These are phyloP conservation scores for Parelbella ahira DNA, from an alignment of 2,888 invertebrate genomes.

Conservation along the genomic window DNA sequence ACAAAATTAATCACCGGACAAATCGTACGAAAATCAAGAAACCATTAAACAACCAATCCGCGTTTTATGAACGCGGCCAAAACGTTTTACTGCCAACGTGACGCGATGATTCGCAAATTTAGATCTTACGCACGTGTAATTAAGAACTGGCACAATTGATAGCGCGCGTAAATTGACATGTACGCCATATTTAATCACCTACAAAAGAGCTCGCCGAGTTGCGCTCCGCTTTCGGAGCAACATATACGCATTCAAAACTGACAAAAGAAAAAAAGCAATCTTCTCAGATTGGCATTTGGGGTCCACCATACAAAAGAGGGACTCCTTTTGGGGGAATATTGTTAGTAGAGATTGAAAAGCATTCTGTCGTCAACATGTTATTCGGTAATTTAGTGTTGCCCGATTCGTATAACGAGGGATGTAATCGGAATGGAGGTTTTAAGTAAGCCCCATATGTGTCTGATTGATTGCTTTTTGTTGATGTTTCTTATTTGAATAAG, in stretches of 20 bases:
- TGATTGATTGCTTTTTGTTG: constrained; percentile 38
- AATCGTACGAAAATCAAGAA: constrained; percentile 66
- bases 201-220: constrained; percentile 63
- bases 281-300: constrained; percentile 78
- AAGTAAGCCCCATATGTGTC: constrained; percentile 35
- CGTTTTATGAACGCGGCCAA: constrained; percentile 44
- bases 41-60: constrained; percentile 78
- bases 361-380: constrained; percentile 78
- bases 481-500: constrained; percentile 24
- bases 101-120: constrained; percentile 16
- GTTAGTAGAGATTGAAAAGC: constrained; percentile 73
- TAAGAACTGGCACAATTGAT: constrained; percentile 26
- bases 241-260: constrained; percentile 76
- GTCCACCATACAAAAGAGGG: constrained; percentile 57
- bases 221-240: constrained; percentile 49
- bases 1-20: constrained; percentile 70
- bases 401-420: constrained; percentile 65
- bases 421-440: constrained; percentile 59
- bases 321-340: constrained; percentile 60
- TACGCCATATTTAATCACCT: constrained; percentile 73
- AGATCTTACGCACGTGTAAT: constrained; percentile 14
- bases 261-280: constrained; percentile 81
- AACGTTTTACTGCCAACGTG: constrained; percentile 32
- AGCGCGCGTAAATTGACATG: constrained; percentile 34
- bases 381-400: constrained; percentile 79